phyloP scores from a whole-genome alignment of 2,797 vertebrate species.

The Myotis vivesi region DNA sequence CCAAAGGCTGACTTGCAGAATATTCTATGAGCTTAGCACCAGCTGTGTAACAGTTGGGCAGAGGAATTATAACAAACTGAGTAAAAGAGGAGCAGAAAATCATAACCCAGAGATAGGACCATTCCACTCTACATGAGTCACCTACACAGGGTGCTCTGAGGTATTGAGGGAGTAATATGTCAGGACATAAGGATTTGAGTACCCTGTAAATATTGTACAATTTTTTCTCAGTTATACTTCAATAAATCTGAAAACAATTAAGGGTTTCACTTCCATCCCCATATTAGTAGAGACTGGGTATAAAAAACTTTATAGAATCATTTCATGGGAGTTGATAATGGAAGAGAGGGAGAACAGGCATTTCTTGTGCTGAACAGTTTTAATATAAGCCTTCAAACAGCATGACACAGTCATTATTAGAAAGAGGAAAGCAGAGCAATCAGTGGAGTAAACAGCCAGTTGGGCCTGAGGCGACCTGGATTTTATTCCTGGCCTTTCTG shows the following conservation, averaged over 20 bases:
- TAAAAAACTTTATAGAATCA: background rate
- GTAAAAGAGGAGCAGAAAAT: conserved; percentile 5
- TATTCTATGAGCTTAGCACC: background rate
- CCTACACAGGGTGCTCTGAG: background rate
- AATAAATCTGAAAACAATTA: background rate
- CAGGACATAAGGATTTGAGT: background rate
- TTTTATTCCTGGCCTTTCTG: background rate
- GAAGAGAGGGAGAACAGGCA: background rate
- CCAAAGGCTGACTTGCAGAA: conserved; percentile 5
- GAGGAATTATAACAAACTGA: background rate
- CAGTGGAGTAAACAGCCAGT: background rate
- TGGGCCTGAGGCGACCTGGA: background rate
- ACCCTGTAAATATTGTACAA: background rate
- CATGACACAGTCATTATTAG: background rate
- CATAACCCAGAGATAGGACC: background rate
- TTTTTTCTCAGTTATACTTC: background rate
- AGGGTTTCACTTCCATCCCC: background rate
- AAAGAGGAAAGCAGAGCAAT: background rate
- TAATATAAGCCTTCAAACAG: background rate
- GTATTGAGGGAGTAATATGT: background rate
- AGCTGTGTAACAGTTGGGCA: background rate
- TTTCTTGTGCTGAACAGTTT: background rate
- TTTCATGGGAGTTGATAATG: background rate
- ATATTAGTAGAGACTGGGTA: background rate
- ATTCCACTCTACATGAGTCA: background rate